Base-by-base conservation (phyloP, 2,888 invertebrate species). In the Tolmerus cingulatus region DNA sequence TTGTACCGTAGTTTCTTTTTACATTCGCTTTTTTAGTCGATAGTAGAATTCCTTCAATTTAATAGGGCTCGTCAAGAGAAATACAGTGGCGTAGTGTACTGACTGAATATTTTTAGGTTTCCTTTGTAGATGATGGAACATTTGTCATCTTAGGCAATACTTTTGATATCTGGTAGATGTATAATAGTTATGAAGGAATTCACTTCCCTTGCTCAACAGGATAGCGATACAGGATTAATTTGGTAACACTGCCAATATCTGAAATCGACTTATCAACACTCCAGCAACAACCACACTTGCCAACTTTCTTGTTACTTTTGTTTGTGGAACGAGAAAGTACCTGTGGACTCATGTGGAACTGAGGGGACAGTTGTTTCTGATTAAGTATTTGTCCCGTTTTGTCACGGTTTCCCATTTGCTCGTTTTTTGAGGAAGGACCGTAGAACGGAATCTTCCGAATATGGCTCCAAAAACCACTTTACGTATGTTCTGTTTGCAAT, bases 11-110 rank as follows among this genome's bases (percentile, higher is more conserved):
- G 19, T 5, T 57, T 55, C 78, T 79, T 46, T 79, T 79, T 14
- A 5, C 27, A n/a, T 51, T 51, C 23, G 23, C 46, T 51, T 79
- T 79, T 27, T 46, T 79, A 27, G 46, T 79, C 79, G 5, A 79
- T 46, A 51, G 79, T 79, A 79, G 51, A 79, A 79, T 79, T 79
- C 30, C 51, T 79, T 55, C 27, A 51, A 46, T 78, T 16, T 51
- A 51, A 5, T 12, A 7, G 66, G 23, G 23, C 66, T 23, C 66
- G 66, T 66, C 66, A 27, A 66, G 23, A 66, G 9, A 66, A 23
- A 27, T 66, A 66, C 66, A 66, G 27, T 37, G 27, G 19, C 9
- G 19, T 55, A 19, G 8, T 19, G 19, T 19, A 19, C 1, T 1
- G 27, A 12, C 0, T 7, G 66, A 27, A 66, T 19, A 9, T 16